A percentile compares a stretch with the other conserved stretches of the same genome.
These are phyloP conservation scores for Zenarchopterus dispar DNA, from an alignment of 2,797 vertebrate species.

Conservation along the genomic window DNA sequence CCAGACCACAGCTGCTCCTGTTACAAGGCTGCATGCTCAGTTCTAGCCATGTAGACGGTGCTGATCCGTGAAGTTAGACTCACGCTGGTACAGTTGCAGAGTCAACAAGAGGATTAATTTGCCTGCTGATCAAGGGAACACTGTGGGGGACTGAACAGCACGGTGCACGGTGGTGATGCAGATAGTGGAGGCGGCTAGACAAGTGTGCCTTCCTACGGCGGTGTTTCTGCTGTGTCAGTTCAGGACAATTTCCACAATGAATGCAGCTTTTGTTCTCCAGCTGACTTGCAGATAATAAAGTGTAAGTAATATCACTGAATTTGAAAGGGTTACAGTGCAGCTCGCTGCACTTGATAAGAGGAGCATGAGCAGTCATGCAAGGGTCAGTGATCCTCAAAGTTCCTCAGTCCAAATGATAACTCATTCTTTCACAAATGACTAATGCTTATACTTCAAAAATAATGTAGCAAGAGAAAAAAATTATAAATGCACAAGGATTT, in stretches of 20 bases:
- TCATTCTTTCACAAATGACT: neutral
- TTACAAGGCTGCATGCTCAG: conserved; percentile 12
- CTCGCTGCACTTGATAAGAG: neutral
- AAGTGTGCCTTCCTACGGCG: neutral
- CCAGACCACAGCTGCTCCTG: conserved; percentile 28
- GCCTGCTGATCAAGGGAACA: conserved; percentile 52
- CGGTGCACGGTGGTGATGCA: conserved; percentile 22
- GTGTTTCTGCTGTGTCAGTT: conserved; percentile 38
- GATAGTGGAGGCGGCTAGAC: conserved; percentile 27
- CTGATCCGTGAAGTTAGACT: conserved; percentile 44
- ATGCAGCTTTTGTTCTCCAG: conserved; percentile 12
- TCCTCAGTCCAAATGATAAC: neutral
- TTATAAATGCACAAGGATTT: no score
- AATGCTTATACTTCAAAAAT: neutral
- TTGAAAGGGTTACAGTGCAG: neutral
- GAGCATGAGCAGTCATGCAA: no score
- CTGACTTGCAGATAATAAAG: neutral
- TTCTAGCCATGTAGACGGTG: conserved; percentile 7
- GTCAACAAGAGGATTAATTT: conserved; percentile 71
- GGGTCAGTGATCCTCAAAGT: neutral
- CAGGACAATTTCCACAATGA: conserved; percentile 5
- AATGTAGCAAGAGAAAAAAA: no score
- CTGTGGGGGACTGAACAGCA: conserved; percentile 35
- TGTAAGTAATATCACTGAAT: neutral
- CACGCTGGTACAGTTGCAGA: conserved; percentile 55